Percentiles rank a stretch among this genome's conserved stretches.
Evolutionary conservation across 2,888 invertebrate genomes (phyloP).

Genomic region (Sinhomidia bicolor): DNA sequence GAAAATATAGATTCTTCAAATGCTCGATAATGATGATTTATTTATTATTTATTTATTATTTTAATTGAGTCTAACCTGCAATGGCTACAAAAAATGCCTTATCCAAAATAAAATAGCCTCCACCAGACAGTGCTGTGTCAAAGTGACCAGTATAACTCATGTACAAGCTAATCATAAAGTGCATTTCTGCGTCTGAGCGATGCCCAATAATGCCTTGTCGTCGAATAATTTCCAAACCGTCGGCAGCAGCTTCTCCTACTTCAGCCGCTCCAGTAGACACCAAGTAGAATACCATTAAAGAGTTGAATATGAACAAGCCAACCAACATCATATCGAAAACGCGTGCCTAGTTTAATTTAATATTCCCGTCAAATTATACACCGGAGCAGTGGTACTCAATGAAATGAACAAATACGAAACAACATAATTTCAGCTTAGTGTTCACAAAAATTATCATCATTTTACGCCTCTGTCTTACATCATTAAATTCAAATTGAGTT

Average conservation of each 20-base stretch:
- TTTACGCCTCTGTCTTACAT: constrained; percentile 28
- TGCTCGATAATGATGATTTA: no score
- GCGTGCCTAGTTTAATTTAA: constrained; percentile 48
- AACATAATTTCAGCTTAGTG: no score
- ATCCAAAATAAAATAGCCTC: constrained; percentile 72
- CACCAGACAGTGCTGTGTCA: constrained; percentile 72
- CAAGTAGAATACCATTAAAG: constrained; percentile 62
- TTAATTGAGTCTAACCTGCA: constrained; percentile 66
- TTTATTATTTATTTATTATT: no score
- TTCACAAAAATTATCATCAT: no score
- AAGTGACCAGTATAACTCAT: constrained; percentile 76
- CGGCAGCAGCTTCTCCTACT: constrained; percentile 70
- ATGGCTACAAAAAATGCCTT: constrained; percentile 68
- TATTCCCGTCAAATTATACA: neutral
- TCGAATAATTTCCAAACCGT: constrained; percentile 76
- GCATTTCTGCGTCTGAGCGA: constrained; percentile 73
- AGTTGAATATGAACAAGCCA: constrained; percentile 58
- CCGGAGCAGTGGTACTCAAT: neutral
- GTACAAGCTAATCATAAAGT: constrained; percentile 75
- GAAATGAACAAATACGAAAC: no score
- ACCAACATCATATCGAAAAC: constrained; percentile 68
- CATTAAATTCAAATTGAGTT: constrained; percentile 33
- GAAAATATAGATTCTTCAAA: no score
- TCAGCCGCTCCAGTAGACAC: constrained; percentile 55
- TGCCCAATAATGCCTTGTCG: constrained; percentile 76